Evolutionary conservation across 2,113 vertebrate genomes (phyloP).

Genomic region (Upupa epops): DNA sequence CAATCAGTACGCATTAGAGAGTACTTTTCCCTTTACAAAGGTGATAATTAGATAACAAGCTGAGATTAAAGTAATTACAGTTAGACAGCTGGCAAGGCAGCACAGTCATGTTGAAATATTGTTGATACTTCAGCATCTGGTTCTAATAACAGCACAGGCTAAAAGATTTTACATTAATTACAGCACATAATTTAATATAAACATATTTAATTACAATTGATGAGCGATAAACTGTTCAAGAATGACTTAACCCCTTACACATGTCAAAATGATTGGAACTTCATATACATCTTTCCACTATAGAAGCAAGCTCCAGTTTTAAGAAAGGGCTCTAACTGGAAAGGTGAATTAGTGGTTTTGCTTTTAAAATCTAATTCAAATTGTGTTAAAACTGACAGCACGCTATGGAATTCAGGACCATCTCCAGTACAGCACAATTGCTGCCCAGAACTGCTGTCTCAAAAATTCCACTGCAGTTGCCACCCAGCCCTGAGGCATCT

Average conservation of each 20-base stretch:
- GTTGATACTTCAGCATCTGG: constrained; percentile 86
- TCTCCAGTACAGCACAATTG: not conserved
- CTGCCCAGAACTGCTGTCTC: constrained; percentile 29
- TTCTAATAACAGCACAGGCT: constrained; percentile 81
- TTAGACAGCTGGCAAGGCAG: constrained; percentile 85
- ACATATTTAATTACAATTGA: constrained; percentile 89
- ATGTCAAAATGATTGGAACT: constrained; percentile 71
- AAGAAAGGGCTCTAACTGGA: not conserved
- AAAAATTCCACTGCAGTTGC: constrained; percentile 1
- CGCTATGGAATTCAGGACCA: not conserved
- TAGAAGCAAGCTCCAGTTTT: constrained; percentile 1
- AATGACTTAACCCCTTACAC: constrained; percentile 79
- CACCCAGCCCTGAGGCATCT: constrained; percentile 41
- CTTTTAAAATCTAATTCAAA: not conserved
- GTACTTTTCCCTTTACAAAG: constrained; percentile 89
- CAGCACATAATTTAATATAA: constrained; percentile 87
- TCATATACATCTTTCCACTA: constrained; percentile 27
- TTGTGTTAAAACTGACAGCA: not conserved
- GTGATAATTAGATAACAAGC: constrained; percentile 94
- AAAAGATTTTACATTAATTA: constrained; percentile 87
- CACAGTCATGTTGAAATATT: constrained; percentile 84
- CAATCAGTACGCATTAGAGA: constrained; percentile 86
- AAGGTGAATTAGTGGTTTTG: not conserved
- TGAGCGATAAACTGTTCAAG: constrained; percentile 84
- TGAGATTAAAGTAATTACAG: constrained; percentile 90